Base-by-base conservation (phyloP, 2,113 vertebrate genomes). In the Eublepharis macularius region DNA sequence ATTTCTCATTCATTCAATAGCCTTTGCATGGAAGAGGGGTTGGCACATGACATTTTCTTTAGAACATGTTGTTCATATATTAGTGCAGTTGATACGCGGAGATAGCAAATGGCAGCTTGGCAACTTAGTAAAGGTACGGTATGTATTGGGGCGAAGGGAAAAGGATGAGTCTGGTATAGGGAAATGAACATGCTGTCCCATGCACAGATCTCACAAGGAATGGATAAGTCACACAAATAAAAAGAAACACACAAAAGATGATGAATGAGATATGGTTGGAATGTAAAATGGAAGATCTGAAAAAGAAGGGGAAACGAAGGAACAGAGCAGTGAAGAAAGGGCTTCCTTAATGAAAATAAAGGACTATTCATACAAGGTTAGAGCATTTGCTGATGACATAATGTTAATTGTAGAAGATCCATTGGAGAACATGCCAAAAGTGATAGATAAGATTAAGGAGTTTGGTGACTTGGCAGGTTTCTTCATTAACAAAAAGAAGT, bases 161-260 rank as follows among this genome's bases (percentile, higher is more conserved):
- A 49, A 76, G 51, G 21, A 10, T 60, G 76, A 78, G 75, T 54
- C 21, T 19, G 17, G 26, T 78, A 60, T 39, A 51, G 34, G 12
- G n/a, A 9, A 34, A 60, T 74, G 36, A 54, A 63, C 11, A 13
- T 1, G 6, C 41, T 90, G 66, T 83, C 80, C 41, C n/a, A 73
- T 17, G 77, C 90, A 73, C 4, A 81, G 83, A 74, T 72, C 79
- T 90, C 80, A 87, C 16, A 41, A 78, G 86, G 86, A 88, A 66
- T 11, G 76, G 66, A 81, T 82, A 54, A 66, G 57, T 65, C 82
- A 43, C 0, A 82, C 4, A 70, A n/a, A 41, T n/a, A 74, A 80
- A 83, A 86, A 81, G 36, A 93, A 87, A 88, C 76, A 79, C 13
- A 4, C 0, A 1, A 24, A 70, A 87, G 78, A 41, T 73, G 75